phyloP scores from a whole-genome alignment of 2,888 invertebrate genomes.

The Coelopa pilipes region DNA sequence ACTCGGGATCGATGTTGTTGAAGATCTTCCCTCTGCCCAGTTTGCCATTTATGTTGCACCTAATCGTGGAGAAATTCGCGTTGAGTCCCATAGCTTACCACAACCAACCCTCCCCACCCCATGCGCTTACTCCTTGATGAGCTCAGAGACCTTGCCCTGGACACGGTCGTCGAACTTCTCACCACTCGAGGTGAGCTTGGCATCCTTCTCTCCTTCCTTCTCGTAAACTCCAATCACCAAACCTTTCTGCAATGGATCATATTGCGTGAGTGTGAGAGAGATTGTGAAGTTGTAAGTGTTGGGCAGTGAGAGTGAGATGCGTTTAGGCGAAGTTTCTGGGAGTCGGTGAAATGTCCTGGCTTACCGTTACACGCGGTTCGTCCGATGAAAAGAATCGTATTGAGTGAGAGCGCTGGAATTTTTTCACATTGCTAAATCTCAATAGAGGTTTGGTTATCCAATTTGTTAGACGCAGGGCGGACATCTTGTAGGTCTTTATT shows the following conservation, averaged over 20 bases:
- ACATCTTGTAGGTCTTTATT: conserved; percentile 43
- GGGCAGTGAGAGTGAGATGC: background rate
- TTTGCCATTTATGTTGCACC: conserved; percentile 52
- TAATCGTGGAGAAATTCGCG: conserved; percentile 28
- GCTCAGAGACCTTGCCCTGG: conserved; percentile 67
- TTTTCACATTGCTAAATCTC: conserved; percentile 40
- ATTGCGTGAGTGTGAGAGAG: background rate
- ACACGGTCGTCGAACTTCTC: conserved; percentile 68
- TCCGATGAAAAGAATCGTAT: conserved; percentile 42
- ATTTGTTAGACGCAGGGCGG: conserved; percentile 42
- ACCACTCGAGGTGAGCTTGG: conserved; percentile 68
- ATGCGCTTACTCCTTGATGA: conserved; percentile 64
- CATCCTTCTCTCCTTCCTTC: conserved; percentile 64
- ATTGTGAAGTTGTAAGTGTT: background rate
- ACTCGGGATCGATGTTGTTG: conserved; percentile 72
- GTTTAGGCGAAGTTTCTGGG: too few relatives aligned
- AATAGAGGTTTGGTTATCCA: conserved; percentile 41
- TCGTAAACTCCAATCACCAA: conserved; percentile 70
- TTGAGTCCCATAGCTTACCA: too few relatives aligned
- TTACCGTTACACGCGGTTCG: conserved; percentile 48
- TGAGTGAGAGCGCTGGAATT: conserved; percentile 34
- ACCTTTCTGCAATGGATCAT: conserved; percentile 64
- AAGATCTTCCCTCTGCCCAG: conserved; percentile 67
- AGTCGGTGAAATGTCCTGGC: background rate
- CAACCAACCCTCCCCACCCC: conserved; percentile 40